Percentiles rank a stretch among this genome's conserved stretches.
Evolutionary conservation across 1,140 invertebrate genomes (phyloP).

Genomic region (Cydia strobilella): DNA sequence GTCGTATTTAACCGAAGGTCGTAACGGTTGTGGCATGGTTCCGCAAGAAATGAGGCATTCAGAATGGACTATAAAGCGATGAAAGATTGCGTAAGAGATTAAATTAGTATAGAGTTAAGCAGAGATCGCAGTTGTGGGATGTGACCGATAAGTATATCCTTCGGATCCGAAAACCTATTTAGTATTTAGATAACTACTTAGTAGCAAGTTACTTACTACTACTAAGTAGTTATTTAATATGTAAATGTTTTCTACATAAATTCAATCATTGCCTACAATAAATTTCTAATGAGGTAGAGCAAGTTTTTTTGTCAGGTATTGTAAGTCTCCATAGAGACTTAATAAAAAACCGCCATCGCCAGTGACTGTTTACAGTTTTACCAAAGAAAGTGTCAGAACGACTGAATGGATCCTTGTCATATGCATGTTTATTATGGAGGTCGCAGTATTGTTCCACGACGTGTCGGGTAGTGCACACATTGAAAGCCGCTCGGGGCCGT

Average conservation of each 20-base stretch:
- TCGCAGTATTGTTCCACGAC: slow-evolving; percentile 53
- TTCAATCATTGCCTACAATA: no score
- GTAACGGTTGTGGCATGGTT: neutral
- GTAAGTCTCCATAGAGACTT: no score
- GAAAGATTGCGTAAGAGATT: slow-evolving; percentile 4
- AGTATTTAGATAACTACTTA: no score
- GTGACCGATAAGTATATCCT: neutral
- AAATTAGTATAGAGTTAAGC: neutral
- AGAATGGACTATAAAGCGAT: neutral
- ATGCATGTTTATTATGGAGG: slow-evolving; percentile 39
- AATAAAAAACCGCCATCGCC: neutral
- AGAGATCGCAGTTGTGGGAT: neutral
- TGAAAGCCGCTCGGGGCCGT: slow-evolving; percentile 39
- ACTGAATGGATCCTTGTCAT: slow-evolving; percentile 40
- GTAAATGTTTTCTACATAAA: no score
- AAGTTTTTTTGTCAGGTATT: neutral
- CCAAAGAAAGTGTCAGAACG: slow-evolving; percentile 36
- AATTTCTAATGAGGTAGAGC: no score
- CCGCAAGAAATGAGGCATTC: neutral
- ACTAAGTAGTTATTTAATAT: no score
- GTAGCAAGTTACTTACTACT: no score
- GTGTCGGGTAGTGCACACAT: slow-evolving; percentile 43
- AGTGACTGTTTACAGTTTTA: slow-evolving; percentile 30
- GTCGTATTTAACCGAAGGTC: slow-evolving; percentile 25
- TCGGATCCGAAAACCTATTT: no score